Evolutionary conservation across 2,113 vertebrate genomes (phyloP).

Genomic region (Choloepus hoffmanni): DNA sequence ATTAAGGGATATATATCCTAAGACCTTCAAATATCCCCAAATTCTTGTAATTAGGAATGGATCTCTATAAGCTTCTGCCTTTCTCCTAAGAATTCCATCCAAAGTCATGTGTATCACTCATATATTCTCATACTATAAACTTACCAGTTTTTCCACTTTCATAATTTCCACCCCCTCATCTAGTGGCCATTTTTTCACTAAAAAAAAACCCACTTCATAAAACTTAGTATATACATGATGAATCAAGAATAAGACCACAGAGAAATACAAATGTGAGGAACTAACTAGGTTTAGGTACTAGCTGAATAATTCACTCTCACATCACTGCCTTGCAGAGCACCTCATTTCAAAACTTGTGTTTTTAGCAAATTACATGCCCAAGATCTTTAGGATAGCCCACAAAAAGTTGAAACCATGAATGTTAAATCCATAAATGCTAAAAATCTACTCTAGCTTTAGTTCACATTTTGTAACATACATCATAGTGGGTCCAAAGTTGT

Average conservation of each 20-base stretch:
- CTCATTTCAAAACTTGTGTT: neutral
- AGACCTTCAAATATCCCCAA: neutral
- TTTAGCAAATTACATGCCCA: neutral
- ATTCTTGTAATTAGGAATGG: neutral
- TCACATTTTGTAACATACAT: conserved; percentile 86
- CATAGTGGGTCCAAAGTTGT: conserved; percentile 98
- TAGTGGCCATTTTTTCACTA: neutral
- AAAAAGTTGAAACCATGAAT: neutral
- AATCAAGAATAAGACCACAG: conserved; percentile 32
- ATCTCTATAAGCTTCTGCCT: neutral
- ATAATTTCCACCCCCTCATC: neutral
- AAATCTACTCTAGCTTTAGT: neutral
- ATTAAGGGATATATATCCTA: neutral
- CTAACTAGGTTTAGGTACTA: conserved; percentile 13
- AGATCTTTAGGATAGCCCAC: neutral
- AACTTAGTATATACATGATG: neutral
- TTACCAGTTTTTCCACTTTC: neutral
- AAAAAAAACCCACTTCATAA: neutral
- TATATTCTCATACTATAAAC: neutral
- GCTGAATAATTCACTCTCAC: neutral
- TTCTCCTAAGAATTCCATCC: neutral
- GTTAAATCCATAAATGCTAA: neutral
- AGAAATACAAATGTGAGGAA: conserved; percentile 34
- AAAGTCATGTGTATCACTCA: neutral
- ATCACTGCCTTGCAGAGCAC: neutral